Evolutionary conservation across 2,888 invertebrate species (phyloP), one percentile per base, ranked within the genome.

Genomic region (Caenorhabditis panamensis): DNA sequence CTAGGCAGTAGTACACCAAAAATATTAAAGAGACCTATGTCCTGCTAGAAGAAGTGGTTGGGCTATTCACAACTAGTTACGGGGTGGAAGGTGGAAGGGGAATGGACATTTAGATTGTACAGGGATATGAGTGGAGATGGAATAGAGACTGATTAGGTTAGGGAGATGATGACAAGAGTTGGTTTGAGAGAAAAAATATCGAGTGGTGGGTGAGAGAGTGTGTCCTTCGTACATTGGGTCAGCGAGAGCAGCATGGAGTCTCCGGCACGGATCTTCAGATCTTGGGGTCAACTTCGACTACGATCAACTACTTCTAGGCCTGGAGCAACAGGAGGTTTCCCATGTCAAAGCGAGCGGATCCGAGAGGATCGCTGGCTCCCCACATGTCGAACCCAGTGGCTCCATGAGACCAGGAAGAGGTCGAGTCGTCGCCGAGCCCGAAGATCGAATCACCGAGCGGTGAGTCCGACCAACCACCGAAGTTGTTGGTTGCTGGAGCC

Each of bases 241-340:
- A 51, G 51, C 41, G 56, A 28, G 67, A 56, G 54, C 28, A 24
- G 18, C 54, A 31, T 31, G 9, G 31, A 31, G 64, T 9, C 24
- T 28, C 62, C 28, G 37, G 54, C 31, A 28, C 36, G 49, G 24
- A 9, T 49, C 37, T 63, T 63, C 53, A 18, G 41, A 31, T 31
- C 31, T 31, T 31, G 9, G 4, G 31, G 31, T 31, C 61, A 49
- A 41, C 59, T 24, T 63, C 49, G 24, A 59, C 47, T 53, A 41
- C 62, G 47, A 54, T 68, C 72, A 68, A 56, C 64, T 24, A 64
- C 31, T 31, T 58, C 79, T 82, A 84, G 47, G 84, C 84, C 61
- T 84, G 84, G 36, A 83, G 75, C 41, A 84, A 82, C 28, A 84
- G 73, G 63, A 84, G 67, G 53, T 84, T 83, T 31, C 77, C 75